phyloP scores from a whole-genome alignment of 2,113 vertebrate genomes.

The Lepus timidus region DNA sequence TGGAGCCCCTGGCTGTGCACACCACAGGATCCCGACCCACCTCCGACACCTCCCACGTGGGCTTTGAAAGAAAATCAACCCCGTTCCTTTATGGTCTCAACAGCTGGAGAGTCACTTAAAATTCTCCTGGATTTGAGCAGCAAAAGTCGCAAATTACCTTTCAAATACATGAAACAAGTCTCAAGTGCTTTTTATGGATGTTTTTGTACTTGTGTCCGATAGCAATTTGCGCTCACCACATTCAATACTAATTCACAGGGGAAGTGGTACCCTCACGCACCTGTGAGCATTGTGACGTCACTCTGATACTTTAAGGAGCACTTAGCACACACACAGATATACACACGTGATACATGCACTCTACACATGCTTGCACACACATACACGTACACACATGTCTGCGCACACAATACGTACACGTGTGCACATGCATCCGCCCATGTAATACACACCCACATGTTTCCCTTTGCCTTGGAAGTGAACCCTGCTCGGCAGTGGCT shows the following conservation, averaged over 20 bases:
- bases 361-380: background rate
- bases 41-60: rapidly evolving
- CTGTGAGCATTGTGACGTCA: background rate
- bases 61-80: background rate
- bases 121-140: background rate
- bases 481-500: background rate
- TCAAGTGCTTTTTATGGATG: background rate
- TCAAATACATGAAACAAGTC: background rate
- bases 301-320: background rate
- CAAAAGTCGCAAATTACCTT: background rate
- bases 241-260: background rate
- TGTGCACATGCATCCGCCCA: too few relatives aligned
- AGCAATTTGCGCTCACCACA: background rate
- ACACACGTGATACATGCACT: rapidly evolving
- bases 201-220: rapidly evolving
- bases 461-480: too few relatives aligned
- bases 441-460: too few relatives aligned
- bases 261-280: rapidly evolving
- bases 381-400: too few relatives aligned
- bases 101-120: background rate
- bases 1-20: rapidly evolving
- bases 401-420: too few relatives aligned
- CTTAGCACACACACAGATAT: rapidly evolving
- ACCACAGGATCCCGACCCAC: rapidly evolving
- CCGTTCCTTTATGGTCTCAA: background rate